A percentile compares a stretch with the other conserved stretches of the same genome.
Conservation (phyloP, 2,113 vertebrate species). For the Chrysochloris asiatica region DNA sequence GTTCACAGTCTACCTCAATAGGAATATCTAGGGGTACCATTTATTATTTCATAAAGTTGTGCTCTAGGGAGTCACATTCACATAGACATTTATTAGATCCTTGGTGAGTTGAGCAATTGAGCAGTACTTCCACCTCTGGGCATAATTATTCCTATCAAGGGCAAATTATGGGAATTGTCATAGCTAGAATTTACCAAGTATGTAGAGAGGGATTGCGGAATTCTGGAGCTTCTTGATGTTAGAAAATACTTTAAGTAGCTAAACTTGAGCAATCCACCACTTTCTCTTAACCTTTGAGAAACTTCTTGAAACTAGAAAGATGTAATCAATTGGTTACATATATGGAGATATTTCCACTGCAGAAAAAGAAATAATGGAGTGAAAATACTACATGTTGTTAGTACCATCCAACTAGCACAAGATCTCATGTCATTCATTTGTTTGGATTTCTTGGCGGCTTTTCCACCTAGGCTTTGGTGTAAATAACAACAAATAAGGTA, state of each 20-base stretch:
- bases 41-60: background rate
- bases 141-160: background rate
- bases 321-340: background rate
- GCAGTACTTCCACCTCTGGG: background rate
- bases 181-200: background rate
- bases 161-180: background rate
- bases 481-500: no score
- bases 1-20: background rate
- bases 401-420: no score
- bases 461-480: no score
- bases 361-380: background rate
- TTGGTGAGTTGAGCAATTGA: background rate
- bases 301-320: background rate
- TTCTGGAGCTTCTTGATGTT: no score
- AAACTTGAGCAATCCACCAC: background rate
- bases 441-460: no score
- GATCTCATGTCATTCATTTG: no score
- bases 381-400: background rate
- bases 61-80: background rate
- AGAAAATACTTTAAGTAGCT: background rate
- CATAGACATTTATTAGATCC: background rate
- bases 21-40: fast-evolving
- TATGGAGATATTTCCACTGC: background rate
- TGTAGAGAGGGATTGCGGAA: background rate
- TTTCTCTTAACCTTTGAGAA: background rate